phyloP scores from a whole-genome alignment of 2,797 vertebrate genomes.

The Gymnocypris eckloni region DNA sequence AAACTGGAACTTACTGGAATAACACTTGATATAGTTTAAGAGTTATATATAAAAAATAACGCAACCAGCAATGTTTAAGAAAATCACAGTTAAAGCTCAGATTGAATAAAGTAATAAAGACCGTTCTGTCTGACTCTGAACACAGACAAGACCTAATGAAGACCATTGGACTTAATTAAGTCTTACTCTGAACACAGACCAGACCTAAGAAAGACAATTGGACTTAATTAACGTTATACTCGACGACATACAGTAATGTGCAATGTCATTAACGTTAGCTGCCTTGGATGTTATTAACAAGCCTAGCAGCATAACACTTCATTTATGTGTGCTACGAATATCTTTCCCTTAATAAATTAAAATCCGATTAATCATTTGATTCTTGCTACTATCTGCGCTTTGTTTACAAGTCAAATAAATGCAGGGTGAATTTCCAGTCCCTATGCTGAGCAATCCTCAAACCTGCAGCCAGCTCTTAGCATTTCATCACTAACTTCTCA shows the following conservation, averaged over 20 bases:
- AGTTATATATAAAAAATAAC: not conserved
- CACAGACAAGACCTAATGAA: not conserved
- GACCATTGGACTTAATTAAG: not conserved
- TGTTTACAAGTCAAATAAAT: not conserved
- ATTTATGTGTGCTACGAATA: not conserved
- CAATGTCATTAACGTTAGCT: constrained; percentile 10
- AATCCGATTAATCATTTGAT: not conserved
- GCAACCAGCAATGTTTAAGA: not conserved
- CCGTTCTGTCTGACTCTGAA: not conserved
- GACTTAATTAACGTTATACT: not conserved
- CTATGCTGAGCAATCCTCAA: constrained; percentile 74
- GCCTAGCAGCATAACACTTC: not conserved
- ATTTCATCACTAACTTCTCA: constrained; percentile 96
- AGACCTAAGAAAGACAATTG: not conserved
- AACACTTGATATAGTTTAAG: not conserved
- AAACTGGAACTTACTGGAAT: not conserved
- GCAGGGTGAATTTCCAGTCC: constrained; percentile 63
- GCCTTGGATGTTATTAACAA: not conserved
- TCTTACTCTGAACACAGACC: not conserved
- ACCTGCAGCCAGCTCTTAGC: constrained; percentile 78
- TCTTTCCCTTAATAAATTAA: not conserved
- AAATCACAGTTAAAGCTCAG: not conserved
- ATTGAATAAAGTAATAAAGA: not conserved
- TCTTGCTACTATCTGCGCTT: not conserved
- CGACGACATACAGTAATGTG: constrained; percentile 28